phyloP scores from a whole-genome alignment of 2,113 vertebrate species.

The Callocephalon fimbriatum region DNA sequence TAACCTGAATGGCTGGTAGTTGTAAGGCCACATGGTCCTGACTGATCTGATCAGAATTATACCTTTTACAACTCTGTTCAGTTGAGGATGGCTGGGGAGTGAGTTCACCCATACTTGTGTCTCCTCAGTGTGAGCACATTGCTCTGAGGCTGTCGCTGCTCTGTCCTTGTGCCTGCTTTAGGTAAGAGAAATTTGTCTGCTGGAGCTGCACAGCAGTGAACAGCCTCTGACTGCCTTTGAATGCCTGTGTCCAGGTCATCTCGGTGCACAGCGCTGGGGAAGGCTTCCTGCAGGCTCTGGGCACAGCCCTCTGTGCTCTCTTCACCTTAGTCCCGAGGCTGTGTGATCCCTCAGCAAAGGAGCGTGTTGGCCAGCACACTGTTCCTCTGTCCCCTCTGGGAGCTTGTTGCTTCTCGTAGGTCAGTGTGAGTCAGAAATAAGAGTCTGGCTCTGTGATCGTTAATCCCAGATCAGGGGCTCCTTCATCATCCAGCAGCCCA shows the following conservation, averaged over 20 bases:
- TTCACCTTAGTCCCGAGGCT: neutral
- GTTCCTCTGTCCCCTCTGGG: neutral
- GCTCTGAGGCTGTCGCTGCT: neutral
- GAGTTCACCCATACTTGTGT: fast-evolving
- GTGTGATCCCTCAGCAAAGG: fast-evolving
- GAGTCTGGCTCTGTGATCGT: neutral
- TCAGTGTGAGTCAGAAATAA: neutral
- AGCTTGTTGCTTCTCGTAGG: neutral
- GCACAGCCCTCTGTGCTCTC: fast-evolving
- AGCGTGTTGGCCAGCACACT: fast-evolving
- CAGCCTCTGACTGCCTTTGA: neutral
- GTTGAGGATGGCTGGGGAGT: fast-evolving
- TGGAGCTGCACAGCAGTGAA: neutral
- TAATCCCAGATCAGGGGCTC: neutral
- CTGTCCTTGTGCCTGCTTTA: fast-evolving
- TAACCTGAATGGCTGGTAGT: neutral
- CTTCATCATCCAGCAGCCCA: constrained; percentile 21
- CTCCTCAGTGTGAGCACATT: fast-evolving
- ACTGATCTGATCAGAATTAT: neutral
- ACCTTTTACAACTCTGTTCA: neutral
- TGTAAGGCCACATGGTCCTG: fast-evolving
- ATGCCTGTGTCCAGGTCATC: fast-evolving
- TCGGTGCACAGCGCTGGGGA: fast-evolving
- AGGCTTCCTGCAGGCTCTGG: neutral
- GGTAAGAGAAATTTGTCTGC: neutral